Evolutionary conservation across 2,113 vertebrate species (phyloP).

Genomic region (Trematocara zebra): DNA sequence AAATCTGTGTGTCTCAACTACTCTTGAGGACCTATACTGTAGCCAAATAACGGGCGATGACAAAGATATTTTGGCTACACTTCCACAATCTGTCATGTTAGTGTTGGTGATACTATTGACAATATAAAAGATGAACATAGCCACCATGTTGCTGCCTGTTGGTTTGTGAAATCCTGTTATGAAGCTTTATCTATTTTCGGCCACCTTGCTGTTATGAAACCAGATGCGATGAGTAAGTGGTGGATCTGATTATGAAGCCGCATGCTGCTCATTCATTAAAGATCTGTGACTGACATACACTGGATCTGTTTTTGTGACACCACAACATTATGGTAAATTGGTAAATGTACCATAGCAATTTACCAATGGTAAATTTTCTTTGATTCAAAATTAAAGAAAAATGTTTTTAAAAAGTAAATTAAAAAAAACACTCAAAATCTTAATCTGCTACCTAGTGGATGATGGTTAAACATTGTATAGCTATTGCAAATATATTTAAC

Average conservation of each 20-base stretch:
- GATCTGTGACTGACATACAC: background rate
- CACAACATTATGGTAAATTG: background rate
- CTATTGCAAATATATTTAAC: background rate
- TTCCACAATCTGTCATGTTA: background rate
- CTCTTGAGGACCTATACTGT: background rate
- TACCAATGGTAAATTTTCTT: background rate
- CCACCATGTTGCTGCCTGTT: too few species aligned
- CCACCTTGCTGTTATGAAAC: background rate
- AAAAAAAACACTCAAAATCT: rapidly evolving
- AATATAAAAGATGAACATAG: background rate
- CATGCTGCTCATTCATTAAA: background rate
- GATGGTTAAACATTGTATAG: background rate
- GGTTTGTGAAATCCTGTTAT: background rate
- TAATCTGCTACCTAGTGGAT: background rate
- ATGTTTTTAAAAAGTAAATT: background rate
- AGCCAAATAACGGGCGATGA: background rate
- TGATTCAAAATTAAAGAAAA: background rate
- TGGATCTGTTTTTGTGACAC: background rate
- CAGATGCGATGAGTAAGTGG: background rate
- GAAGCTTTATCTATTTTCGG: background rate
- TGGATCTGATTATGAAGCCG: background rate
- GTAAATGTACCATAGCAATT: background rate
- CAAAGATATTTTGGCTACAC: background rate
- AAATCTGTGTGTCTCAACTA: background rate
- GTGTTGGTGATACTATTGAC: background rate